Conservation (phyloP, 2,113 vertebrate genomes). For the Malurus melanocephalus region DNA sequence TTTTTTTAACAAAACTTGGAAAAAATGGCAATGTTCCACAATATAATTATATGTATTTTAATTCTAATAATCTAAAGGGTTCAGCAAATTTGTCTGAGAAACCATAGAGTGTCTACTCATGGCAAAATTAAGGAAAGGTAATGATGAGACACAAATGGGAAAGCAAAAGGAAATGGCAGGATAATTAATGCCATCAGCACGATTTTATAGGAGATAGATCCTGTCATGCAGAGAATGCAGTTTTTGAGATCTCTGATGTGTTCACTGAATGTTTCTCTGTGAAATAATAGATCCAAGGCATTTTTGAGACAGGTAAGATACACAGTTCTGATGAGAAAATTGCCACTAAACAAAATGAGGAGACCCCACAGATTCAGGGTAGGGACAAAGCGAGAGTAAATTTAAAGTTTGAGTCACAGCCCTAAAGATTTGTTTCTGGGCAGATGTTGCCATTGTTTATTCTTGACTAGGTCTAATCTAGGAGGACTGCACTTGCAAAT, state of each 20-base stretch:
- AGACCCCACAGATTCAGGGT: neutral
- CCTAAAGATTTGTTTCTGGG: neutral
- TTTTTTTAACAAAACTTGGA: neutral
- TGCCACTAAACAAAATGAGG: neutral
- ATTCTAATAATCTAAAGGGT: neutral
- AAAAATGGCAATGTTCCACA: neutral
- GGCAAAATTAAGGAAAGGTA: neutral
- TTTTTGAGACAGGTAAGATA: neutral
- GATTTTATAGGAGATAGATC: neutral
- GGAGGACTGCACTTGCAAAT: neutral
- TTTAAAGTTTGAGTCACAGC: neutral
- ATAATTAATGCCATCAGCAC: neutral
- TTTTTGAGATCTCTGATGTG: neutral
- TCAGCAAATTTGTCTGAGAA: neutral
- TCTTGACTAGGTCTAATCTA: neutral
- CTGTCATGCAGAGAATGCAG: neutral
- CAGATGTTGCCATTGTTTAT: neutral
- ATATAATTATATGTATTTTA: neutral
- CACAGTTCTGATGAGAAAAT: neutral
- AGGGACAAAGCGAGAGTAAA: neutral
- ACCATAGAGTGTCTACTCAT: neutral
- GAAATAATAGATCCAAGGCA: neutral
- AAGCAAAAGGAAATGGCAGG: neutral
- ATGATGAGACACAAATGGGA: neutral
- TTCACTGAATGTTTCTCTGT: neutral